Evolutionary conservation across 2,113 vertebrate species (phyloP).

Genomic region (Glaucidium brasilianum): DNA sequence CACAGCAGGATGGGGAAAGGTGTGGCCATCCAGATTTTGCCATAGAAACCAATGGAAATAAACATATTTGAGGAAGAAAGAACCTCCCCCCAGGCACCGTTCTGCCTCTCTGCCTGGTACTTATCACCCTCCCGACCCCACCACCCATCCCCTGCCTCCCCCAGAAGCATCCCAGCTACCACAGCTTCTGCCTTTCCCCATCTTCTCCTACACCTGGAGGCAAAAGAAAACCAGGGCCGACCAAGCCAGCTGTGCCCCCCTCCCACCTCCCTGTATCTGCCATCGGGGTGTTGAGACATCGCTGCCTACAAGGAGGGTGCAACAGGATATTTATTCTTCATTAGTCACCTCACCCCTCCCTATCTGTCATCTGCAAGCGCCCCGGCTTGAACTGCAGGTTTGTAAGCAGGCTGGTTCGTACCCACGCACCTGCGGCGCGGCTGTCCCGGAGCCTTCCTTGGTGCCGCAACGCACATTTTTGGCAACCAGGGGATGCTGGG

Average conservation of each 20-base stretch:
- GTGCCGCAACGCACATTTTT: accelerated
- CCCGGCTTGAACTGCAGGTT: slow-evolving; percentile 10
- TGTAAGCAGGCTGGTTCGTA: neutral
- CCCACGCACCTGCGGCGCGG: neutral
- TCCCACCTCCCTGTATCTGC: neutral
- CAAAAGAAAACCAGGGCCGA: neutral
- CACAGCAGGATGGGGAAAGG: neutral
- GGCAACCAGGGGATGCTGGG: neutral
- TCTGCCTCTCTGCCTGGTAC: neutral
- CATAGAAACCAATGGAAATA: neutral
- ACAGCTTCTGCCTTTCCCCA: neutral
- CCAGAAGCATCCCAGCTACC: neutral
- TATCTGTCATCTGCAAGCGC: neutral
- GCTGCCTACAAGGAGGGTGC: neutral
- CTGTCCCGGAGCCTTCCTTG: neutral
- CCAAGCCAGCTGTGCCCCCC: accelerated
- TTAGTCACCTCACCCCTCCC: slow-evolving; percentile 29
- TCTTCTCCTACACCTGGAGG: neutral
- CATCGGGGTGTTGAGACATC: neutral
- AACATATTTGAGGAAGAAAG: accelerated
- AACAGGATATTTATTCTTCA: neutral
- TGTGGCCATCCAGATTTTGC: neutral
- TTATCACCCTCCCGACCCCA: neutral
- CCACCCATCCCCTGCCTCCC: neutral
- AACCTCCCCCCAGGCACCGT: neutral